Conservation (phyloP, 2,888 invertebrate genomes). For the Cheilosia vernalis region DNA sequence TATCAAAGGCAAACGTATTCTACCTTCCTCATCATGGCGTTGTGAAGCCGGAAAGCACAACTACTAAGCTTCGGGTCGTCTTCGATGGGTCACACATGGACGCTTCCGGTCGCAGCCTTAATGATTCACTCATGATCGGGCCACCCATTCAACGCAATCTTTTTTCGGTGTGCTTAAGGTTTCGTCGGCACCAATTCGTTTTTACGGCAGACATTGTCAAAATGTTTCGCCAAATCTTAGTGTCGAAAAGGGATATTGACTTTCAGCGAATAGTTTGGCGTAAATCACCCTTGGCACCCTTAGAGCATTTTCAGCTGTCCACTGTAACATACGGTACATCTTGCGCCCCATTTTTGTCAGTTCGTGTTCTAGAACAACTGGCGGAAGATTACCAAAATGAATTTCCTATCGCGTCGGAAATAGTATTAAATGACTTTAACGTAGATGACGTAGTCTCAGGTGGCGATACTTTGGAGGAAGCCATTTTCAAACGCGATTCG, state of each 20-base stretch:
- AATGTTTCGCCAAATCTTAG: background rate
- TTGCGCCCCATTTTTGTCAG: too few relatives aligned
- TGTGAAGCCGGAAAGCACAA: slow-evolving; percentile 2
- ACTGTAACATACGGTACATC: too few relatives aligned
- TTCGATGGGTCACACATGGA: background rate
- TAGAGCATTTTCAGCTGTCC: background rate
- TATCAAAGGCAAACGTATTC: background rate
- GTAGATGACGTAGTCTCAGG: background rate
- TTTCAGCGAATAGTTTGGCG: background rate
- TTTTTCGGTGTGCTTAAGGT: background rate
- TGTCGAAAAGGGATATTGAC: background rate
- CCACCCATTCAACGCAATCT: background rate
- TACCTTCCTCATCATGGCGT: slow-evolving; percentile 19
- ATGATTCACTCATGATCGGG: background rate
- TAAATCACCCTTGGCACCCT: background rate
- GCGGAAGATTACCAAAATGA: too few relatives aligned
- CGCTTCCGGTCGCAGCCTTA: background rate
- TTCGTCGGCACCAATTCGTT: slow-evolving; percentile 15
- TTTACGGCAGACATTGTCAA: background rate
- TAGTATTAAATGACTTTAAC: too few relatives aligned
- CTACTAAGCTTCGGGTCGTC: background rate
- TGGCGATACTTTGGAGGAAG: background rate
- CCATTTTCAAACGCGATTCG: background rate
- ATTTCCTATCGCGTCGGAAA: too few relatives aligned
- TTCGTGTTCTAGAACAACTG: too few relatives aligned